phyloP scores from a whole-genome alignment of 2,888 invertebrate genomes.

The Helobdella robusta region DNA sequence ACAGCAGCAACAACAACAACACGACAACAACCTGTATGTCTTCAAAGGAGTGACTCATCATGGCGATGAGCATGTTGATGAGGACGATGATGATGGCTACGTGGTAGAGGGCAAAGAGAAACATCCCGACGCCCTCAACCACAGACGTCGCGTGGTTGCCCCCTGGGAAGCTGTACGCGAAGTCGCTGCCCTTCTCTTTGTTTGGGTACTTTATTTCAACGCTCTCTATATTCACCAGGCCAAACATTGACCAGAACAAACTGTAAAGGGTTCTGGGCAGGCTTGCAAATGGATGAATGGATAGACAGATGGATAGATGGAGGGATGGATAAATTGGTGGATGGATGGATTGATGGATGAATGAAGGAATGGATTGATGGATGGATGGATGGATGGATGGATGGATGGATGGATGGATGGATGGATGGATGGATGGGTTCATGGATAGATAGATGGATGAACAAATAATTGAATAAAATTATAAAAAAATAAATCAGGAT shows the following conservation, averaged over 20 bases:
- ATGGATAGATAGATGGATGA: neutral
- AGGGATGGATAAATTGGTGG: neutral
- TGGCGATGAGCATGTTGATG: constrained; percentile 67
- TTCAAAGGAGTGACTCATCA: constrained; percentile 67
- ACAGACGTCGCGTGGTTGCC: constrained; percentile 35
- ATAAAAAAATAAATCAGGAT: no score
- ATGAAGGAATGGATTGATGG: neutral
- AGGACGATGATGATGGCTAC: constrained; percentile 64
- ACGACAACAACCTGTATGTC: constrained; percentile 52
- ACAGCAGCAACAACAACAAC: no score
- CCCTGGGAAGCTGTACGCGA: constrained; percentile 31
- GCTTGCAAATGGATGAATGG: constrained; percentile 35
- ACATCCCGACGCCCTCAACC: constrained; percentile 58
- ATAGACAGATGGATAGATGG: neutral
- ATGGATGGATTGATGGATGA: constrained; percentile 5
- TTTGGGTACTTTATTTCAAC: constrained; percentile 36
- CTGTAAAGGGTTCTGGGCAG: constrained; percentile 48
- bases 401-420: neutral
- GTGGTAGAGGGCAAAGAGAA: constrained; percentile 57
- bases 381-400: neutral
- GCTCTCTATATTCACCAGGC: constrained; percentile 45
- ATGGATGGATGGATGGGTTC: neutral
- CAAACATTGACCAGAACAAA: constrained; percentile 50
- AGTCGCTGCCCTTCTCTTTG: constrained; percentile 30
- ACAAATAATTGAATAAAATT: no score